Conservation (phyloP, 2,113 vertebrate genomes). For the Alligator mississippiensis region DNA sequence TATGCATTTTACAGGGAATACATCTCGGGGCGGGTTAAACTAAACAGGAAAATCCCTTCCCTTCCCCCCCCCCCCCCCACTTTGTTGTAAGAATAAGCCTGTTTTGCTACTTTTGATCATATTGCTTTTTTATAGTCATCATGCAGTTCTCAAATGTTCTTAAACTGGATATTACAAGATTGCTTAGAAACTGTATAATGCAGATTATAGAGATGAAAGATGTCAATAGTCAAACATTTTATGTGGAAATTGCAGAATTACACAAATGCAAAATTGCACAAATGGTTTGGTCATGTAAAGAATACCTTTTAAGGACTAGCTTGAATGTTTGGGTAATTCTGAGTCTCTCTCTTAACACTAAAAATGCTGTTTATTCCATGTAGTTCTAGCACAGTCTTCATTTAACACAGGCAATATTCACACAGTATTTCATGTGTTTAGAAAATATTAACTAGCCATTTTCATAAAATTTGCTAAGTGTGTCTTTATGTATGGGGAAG, state of each 20-base stretch:
- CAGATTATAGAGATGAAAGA: not conserved
- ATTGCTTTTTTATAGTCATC: not conserved
- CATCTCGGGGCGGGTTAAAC: too few relatives aligned
- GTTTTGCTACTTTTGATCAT: too few relatives aligned
- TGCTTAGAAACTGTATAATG: not conserved
- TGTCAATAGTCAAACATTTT: not conserved
- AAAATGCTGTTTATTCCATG: not conserved
- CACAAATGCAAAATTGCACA: not conserved
- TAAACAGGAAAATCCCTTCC: too few relatives aligned
- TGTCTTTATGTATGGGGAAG: not conserved
- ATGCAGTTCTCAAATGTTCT: not conserved
- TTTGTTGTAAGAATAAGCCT: too few relatives aligned
- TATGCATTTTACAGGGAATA: too few relatives aligned
- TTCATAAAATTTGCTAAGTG: not conserved
- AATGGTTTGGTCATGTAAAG: not conserved
- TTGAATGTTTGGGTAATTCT: not conserved
- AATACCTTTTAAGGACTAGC: not conserved
- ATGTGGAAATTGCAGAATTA: not conserved
- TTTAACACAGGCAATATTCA: not conserved
- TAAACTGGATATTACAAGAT: not conserved
- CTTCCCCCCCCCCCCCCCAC: too few relatives aligned
- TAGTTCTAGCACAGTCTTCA: not conserved
- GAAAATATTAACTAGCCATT: not conserved
- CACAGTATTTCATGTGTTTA: not conserved
- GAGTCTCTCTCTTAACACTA: not conserved